Base-by-base conservation (phyloP, 2,797 vertebrate genomes). In the Typhlichthys eigenmanni region DNA sequence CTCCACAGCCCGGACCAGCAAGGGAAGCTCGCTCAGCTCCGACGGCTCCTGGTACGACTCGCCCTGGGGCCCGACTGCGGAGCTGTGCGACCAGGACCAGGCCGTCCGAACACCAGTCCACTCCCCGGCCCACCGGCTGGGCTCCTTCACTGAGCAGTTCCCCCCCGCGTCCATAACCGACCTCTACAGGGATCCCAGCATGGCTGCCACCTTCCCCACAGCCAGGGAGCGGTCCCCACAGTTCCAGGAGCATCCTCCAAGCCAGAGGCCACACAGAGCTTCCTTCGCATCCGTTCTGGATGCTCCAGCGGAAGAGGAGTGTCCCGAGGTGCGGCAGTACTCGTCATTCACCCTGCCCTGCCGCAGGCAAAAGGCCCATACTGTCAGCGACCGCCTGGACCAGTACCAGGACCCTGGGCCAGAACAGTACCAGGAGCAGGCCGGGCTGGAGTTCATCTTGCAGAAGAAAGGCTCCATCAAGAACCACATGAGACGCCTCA, bases 21-120 rank as follows among this genome's bases (percentile, higher is more conserved):
- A 97, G 80, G 95, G 95, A 16, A 98, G 96, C 85, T 97, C 95
- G 0, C 86, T 96, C 57, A 97, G 96, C 81, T 98, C 96, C 0
- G 96, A 97, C 62, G 94, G 94, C 2, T 98, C 96, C 1, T 98
- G 96, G 96, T 97, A 96, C 45, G 96, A 98, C 82, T 95, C 93
- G n/a, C 95, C 95, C 0, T 97, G 95, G 95, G 95, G 95, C 58
- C 93, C 92, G 2, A 64, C 75, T 49, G 78, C 91, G 6, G 95
- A 96, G 67, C 85, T 92, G 19, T 91, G 89, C 19, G 95, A 96
- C 55, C 70, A 90, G 53, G 95, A 95, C 54, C 91, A 92, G 16
- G 76, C 89, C 0, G 91, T 91, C 71, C 78, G 91, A 68, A 89
- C 86, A 0, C 83, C 76, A n/a, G 87, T 82, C 0, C 92, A 92